Conservation (phyloP, 2,113 vertebrate genomes). For the Zosterops pallidus region DNA sequence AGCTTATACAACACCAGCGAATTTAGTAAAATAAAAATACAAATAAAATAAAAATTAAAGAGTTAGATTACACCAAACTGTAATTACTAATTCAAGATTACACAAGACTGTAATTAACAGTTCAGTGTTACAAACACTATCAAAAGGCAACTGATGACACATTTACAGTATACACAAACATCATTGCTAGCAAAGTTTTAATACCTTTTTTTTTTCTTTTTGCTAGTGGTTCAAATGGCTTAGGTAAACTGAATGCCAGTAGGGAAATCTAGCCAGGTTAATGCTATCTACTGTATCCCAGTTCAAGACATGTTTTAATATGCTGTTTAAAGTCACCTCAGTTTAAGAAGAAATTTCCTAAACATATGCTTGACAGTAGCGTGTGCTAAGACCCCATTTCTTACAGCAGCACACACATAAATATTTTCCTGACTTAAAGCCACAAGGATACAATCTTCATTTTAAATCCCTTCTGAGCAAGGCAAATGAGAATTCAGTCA, state of each 20-base stretch:
- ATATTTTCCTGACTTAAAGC: neutral
- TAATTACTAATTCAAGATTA: slow-evolving; percentile 4
- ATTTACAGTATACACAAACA: neutral
- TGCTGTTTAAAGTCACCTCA: neutral
- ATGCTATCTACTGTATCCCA: neutral
- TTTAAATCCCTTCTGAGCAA: neutral
- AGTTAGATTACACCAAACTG: neutral
- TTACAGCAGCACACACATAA: neutral
- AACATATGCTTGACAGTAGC: neutral
- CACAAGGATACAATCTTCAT: neutral
- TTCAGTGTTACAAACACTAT: neutral
- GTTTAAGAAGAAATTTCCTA: neutral
- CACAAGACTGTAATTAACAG: neutral
- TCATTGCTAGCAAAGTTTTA: neutral
- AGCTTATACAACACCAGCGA: slow-evolving; percentile 63
- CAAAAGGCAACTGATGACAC: neutral
- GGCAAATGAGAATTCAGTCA: neutral
- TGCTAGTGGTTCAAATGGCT: neutral
- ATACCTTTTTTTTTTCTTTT: neutral
- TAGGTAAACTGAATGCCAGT: neutral
- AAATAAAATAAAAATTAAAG: neutral
- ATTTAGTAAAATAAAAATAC: neutral
- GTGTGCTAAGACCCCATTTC: neutral
- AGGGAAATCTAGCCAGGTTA: neutral
- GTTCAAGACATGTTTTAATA: neutral